Evolutionary conservation across 1,140 invertebrate species (phyloP).

Genomic region (Drosophila chauvacae): DNA sequence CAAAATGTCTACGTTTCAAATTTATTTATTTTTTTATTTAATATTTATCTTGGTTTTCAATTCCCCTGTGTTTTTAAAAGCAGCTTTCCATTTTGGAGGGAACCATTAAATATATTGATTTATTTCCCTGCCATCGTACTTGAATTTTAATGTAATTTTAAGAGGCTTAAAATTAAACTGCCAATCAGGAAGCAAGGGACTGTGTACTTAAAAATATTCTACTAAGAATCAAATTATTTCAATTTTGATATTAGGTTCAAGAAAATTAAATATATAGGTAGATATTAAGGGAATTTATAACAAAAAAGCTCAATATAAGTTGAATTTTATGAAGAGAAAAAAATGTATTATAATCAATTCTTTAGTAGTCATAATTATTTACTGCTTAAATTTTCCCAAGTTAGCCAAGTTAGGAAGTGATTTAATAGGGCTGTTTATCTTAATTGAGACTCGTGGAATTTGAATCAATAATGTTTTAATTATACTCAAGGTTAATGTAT

Average conservation of each 20-base stretch:
- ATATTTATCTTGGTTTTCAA: neutral
- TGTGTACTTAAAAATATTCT: neutral
- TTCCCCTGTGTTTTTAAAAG: neutral
- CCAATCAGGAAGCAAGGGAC: neutral
- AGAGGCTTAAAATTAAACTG: constrained; percentile 8
- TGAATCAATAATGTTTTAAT: neutral
- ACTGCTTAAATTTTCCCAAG: neutral
- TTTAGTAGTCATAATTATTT: neutral
- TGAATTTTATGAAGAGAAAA: neutral
- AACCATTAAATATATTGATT: constrained; percentile 7
- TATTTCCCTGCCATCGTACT: neutral
- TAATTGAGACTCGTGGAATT: neutral
- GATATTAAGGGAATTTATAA: neutral
- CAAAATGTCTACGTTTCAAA: neutral
- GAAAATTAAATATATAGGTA: neutral
- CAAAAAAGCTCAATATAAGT: neutral
- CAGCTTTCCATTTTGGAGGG: neutral
- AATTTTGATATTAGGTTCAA: neutral
- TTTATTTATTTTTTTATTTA: neutral
- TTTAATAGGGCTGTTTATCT: constrained; percentile 1
- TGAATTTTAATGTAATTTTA: constrained; percentile 1
- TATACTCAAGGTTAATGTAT: constrained; percentile 2
- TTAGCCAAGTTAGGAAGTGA: neutral
- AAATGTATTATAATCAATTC: neutral
- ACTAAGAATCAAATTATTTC: neutral